These are phyloP conservation scores for Microplitis mediator DNA, from an alignment of 1,140 invertebrate species.

Conservation along the genomic window DNA sequence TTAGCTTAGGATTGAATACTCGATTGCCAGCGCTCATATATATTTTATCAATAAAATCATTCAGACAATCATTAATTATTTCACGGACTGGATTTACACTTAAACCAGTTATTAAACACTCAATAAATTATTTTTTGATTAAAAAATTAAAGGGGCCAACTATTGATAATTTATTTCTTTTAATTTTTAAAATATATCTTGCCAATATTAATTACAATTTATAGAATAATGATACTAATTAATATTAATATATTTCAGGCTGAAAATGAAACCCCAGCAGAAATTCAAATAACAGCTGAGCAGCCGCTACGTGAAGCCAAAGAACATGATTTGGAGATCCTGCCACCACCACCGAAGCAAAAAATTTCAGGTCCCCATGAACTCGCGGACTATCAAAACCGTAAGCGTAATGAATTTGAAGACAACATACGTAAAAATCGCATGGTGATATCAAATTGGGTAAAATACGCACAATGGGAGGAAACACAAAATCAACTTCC, in stretches of 20 bases:
- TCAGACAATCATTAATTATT: too few species aligned
- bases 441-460: slow-evolving; percentile 92
- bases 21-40: too few species aligned
- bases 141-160: too few species aligned
- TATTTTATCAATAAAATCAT: too few species aligned
- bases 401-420: slow-evolving; percentile 96
- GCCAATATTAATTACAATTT: too few species aligned
- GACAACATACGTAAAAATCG: slow-evolving; percentile 98
- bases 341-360: slow-evolving; percentile 97
- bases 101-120: too few species aligned
- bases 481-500: slow-evolving; percentile 97
- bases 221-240: too few species aligned
- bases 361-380: slow-evolving; percentile 99
- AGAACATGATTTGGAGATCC: slow-evolving; percentile 97
- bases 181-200: too few species aligned
- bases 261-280: slow-evolving; percentile 97
- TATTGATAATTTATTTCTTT: too few species aligned
- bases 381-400: slow-evolving; percentile 91
- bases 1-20: too few species aligned
- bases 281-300: slow-evolving; percentile 99
- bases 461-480: slow-evolving; percentile 99
- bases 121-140: too few species aligned
- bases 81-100: too few species aligned
- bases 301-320: slow-evolving; percentile 98
- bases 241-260: slow-evolving; percentile 66